These are phyloP conservation scores for Hoplostethus atlanticus DNA, from an alignment of 2,797 vertebrate genomes.

Conservation along the genomic window DNA sequence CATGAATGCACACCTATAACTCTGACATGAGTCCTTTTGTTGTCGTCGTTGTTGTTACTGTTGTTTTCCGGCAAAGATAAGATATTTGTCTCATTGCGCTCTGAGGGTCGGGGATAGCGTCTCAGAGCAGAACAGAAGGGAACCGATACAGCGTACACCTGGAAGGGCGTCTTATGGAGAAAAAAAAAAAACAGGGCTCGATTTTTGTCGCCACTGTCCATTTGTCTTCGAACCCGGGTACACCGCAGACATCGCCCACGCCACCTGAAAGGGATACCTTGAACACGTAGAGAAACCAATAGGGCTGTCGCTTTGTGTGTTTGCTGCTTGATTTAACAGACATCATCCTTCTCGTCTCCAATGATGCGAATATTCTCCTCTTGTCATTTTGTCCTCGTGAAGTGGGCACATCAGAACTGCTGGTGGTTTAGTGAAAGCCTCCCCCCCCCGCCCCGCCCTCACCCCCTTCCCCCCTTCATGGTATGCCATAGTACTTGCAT, in stretches of 20 bases:
- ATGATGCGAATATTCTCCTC: slow-evolving; percentile 63
- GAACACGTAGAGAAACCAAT: slow-evolving; percentile 75
- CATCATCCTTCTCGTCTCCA: slow-evolving; percentile 61
- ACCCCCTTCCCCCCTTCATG: slow-evolving; percentile 44
- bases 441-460: slow-evolving; percentile 6
- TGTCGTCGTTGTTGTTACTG: slow-evolving; percentile 30
- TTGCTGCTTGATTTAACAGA: slow-evolving; percentile 76
- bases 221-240: slow-evolving; percentile 79
- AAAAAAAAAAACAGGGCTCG: slow-evolving; percentile 2
- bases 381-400: slow-evolving; percentile 53
- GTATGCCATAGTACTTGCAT: slow-evolving; percentile 81
- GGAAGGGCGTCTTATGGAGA: slow-evolving; percentile 70
- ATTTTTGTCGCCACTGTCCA: slow-evolving; percentile 68
- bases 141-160: slow-evolving; percentile 71
- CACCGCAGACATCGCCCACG: slow-evolving; percentile 65
- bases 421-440: slow-evolving; percentile 76
- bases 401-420: slow-evolving; percentile 70
- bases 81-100: slow-evolving; percentile 44
- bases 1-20: slow-evolving; percentile 61
- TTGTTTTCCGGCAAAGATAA: slow-evolving; percentile 42
- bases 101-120: slow-evolving; percentile 39
- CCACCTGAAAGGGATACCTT: slow-evolving; percentile 59
- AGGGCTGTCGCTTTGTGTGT: slow-evolving; percentile 75
- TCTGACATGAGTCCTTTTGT: slow-evolving; percentile 43
- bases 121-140: slow-evolving; percentile 55